These are phyloP conservation scores for Torymus aiolomorphi DNA, from an alignment of 2,888 invertebrate genomes.

Conservation along the genomic window DNA sequence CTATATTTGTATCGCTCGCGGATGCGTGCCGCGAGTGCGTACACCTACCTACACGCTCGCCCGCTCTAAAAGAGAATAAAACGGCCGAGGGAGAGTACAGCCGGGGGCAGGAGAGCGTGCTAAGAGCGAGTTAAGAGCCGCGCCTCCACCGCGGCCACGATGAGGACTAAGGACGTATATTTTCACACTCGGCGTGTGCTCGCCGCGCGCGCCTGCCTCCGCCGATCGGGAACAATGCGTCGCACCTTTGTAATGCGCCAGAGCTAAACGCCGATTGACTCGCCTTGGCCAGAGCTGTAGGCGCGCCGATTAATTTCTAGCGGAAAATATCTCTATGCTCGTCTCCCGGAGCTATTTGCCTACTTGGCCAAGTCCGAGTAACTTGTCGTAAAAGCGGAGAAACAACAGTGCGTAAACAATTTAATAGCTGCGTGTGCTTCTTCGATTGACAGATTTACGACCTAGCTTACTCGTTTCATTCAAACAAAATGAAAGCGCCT, in stretches of 20 bases:
- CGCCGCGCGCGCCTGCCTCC: constrained; percentile 21
- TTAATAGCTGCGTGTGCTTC: too few species aligned
- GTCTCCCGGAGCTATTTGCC: too few species aligned
- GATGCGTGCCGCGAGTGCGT: constrained; percentile 9
- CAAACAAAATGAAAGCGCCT: too few species aligned
- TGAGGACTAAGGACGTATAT: constrained; percentile 25
- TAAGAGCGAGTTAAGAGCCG: constrained; percentile 42
- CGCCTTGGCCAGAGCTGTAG: constrained; percentile 11
- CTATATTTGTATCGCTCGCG: constrained; percentile 11
- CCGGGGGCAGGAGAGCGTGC: constrained; percentile 63
- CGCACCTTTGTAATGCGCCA: background rate
- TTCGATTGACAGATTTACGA: too few species aligned
- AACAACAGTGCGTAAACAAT: too few species aligned
- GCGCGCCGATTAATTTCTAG: too few species aligned
- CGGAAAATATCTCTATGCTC: too few species aligned
- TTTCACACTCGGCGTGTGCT: constrained; percentile 47
- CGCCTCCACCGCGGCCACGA: background rate
- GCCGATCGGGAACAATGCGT: constrained; percentile 44
- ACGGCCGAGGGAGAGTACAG: constrained; percentile 49
- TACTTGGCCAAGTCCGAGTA: too few species aligned
- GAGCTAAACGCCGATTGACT: constrained; percentile 12
- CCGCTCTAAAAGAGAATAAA: background rate
- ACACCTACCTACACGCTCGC: background rate
- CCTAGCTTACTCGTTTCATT: too few species aligned
- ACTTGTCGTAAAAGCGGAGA: too few species aligned